These are phyloP conservation scores for Clinocottus analis DNA, from an alignment of 2,113 vertebrate species.

Conservation along the genomic window DNA sequence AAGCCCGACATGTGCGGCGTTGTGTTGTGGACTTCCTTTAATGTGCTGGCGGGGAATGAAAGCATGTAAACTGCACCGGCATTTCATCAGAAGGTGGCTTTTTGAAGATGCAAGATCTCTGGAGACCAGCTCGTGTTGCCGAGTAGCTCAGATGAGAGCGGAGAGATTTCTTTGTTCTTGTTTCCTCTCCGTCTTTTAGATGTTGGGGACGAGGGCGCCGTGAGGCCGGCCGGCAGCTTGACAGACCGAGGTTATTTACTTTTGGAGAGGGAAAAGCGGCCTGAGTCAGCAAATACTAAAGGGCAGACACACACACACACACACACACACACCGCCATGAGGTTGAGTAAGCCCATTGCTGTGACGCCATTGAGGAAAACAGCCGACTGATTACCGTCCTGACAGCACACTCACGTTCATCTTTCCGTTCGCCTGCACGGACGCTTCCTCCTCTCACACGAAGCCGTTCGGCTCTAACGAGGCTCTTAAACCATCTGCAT, in stretches of 20 bases:
- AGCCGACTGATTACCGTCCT: slow-evolving; percentile 63
- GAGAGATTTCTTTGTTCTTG: slow-evolving; percentile 27
- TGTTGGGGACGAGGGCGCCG: slow-evolving; percentile 64
- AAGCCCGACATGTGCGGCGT: slow-evolving; percentile 27
- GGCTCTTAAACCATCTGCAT: slow-evolving; percentile 56
- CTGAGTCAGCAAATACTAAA: slow-evolving; percentile 73
- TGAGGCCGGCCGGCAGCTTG: slow-evolving; percentile 74
- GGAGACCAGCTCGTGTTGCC: slow-evolving; percentile 37
- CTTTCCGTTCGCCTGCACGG: slow-evolving; percentile 60
- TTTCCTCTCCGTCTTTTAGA: slow-evolving; percentile 54
- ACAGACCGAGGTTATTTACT: slow-evolving; percentile 77
- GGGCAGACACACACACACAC: slow-evolving; percentile 29
- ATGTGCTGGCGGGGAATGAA: slow-evolving; percentile 48
- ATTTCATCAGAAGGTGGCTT: slow-evolving; percentile 45
- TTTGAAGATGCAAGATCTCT: slow-evolving; percentile 62
- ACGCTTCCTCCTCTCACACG: slow-evolving; percentile 52
- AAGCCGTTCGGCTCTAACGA: slow-evolving; percentile 67
- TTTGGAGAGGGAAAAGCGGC: slow-evolving; percentile 67
- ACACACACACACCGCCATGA: slow-evolving; percentile 23
- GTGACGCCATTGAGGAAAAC: slow-evolving; percentile 61
- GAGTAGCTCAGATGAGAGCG: slow-evolving; percentile 52
- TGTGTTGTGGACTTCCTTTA: slow-evolving; percentile 29
- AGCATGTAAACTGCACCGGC: slow-evolving; percentile 33
- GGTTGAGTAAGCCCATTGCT: slow-evolving; percentile 54
- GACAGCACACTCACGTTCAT: slow-evolving; percentile 50